Evolutionary conservation across 1,140 invertebrate genomes (phyloP).

Genomic region (Popillia japonica): DNA sequence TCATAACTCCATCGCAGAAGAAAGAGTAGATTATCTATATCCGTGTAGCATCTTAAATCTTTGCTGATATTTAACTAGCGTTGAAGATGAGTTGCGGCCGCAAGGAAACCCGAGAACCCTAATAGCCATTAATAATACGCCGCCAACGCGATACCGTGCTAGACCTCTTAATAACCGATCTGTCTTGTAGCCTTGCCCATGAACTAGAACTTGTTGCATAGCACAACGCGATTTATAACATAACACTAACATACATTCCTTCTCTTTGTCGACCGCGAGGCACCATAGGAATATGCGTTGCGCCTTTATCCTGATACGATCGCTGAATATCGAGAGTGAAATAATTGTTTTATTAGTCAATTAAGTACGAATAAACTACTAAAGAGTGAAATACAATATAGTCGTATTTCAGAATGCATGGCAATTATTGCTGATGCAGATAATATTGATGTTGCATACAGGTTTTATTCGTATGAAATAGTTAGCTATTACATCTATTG

Average conservation of each 20-base stretch:
- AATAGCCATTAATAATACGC: constrained; percentile 57
- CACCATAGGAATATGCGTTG: background rate
- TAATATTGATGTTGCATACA: no score
- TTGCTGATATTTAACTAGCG: constrained; percentile 40
- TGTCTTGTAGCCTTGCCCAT: constrained; percentile 48
- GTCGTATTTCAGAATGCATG: no score
- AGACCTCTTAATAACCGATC: constrained; percentile 56
- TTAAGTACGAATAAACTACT: background rate
- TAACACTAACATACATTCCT: constrained; percentile 45
- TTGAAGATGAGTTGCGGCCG: constrained; percentile 47
- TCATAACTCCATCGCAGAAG: background rate
- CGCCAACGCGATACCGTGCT: constrained; percentile 55
- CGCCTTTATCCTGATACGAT: constrained; percentile 2
- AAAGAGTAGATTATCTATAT: constrained; percentile 30
- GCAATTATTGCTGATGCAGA: no score
- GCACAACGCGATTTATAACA: constrained; percentile 45
- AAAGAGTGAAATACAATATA: background rate
- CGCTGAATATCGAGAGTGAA: constrained; percentile 13
- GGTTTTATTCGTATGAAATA: no score
- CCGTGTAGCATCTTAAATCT: constrained; percentile 38
- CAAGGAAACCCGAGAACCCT: constrained; percentile 45
- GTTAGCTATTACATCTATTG: no score
- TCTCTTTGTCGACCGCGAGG: constrained; percentile 28
- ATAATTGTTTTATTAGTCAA: constrained; percentile 7
- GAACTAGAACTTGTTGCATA: constrained; percentile 47